Percentiles rank a stretch among this genome's conserved stretches.
Evolutionary conservation across 2,797 vertebrate species (phyloP).

Genomic region (Xiphorhynchus erythropygius): DNA sequence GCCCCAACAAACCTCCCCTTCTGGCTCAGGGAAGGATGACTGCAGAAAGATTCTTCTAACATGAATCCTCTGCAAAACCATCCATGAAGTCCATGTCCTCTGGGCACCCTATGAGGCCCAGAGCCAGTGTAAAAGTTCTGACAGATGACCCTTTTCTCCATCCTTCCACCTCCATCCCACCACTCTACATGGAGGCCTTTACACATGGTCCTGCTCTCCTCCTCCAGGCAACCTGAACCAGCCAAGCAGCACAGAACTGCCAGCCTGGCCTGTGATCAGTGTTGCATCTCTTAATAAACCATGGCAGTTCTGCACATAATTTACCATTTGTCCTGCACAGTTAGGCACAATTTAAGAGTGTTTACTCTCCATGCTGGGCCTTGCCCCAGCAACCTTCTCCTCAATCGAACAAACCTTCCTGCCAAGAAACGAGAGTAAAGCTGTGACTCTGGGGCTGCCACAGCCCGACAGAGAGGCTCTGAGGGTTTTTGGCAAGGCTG

Average conservation of each 20-base stretch:
- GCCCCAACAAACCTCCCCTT: neutral
- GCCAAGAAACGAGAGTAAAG: neutral
- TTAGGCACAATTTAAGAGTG: neutral
- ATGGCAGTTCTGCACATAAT: neutral
- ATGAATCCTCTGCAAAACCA: neutral
- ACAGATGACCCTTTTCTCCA: neutral
- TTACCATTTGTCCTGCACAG: neutral
- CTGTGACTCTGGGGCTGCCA: neutral
- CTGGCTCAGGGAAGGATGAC: neutral
- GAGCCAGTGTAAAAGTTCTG: neutral
- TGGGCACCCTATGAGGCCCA: neutral
- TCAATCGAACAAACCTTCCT: neutral
- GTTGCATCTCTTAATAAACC: neutral
- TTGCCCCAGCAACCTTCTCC: conserved; percentile 8
- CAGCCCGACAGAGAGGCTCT: neutral
- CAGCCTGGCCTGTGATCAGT: neutral
- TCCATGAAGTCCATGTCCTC: neutral
- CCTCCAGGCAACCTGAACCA: neutral
- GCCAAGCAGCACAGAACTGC: neutral
- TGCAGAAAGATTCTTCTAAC: neutral
- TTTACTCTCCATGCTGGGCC: neutral
- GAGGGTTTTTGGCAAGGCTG: neutral
- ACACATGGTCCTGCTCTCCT: neutral
- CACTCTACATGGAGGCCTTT: neutral
- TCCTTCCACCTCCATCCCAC: neutral